Conservation (phyloP, 2,797 vertebrate genomes). For the Aeoliscus strigatus region DNA sequence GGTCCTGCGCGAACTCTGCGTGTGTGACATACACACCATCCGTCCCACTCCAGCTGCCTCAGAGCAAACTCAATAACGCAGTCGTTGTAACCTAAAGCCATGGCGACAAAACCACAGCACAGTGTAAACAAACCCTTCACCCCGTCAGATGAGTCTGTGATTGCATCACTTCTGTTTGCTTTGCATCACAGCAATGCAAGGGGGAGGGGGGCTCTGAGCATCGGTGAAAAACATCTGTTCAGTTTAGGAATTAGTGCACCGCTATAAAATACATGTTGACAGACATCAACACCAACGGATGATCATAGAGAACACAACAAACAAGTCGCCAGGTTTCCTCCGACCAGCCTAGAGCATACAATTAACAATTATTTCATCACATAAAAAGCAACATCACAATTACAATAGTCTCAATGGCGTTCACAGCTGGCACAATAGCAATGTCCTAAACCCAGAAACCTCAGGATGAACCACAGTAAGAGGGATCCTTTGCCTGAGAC, state of each 20-base stretch:
- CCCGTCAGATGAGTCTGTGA: conserved; percentile 17
- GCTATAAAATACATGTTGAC: no score
- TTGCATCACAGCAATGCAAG: conserved; percentile 30
- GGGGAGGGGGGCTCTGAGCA: not conserved
- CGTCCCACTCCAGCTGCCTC: conserved; percentile 1
- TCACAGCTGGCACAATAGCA: no score
- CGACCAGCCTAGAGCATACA: no score
- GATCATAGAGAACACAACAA: no score
- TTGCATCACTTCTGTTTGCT: conserved; percentile 48
- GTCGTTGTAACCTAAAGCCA: conserved; percentile 37
- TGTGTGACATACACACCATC: conserved; percentile 12
- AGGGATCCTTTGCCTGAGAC: no score
- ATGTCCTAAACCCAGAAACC: no score
- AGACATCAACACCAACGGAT: no score
- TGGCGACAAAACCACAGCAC: conserved; percentile 30
- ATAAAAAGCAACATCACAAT: no score
- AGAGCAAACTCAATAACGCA: conserved; percentile 29
- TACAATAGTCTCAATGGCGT: no score
- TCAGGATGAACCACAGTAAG: no score
- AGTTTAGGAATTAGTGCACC: not conserved
- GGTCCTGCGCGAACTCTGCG: conserved; percentile 13
- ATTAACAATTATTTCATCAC: no score
- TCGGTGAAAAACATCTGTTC: conserved; percentile 2
- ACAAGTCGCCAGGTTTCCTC: no score
- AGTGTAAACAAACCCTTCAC: conserved; percentile 44